These are phyloP conservation scores for Rhogogaster chlorosoma DNA, from an alignment of 2,888 invertebrate genomes.

Conservation along the genomic window DNA sequence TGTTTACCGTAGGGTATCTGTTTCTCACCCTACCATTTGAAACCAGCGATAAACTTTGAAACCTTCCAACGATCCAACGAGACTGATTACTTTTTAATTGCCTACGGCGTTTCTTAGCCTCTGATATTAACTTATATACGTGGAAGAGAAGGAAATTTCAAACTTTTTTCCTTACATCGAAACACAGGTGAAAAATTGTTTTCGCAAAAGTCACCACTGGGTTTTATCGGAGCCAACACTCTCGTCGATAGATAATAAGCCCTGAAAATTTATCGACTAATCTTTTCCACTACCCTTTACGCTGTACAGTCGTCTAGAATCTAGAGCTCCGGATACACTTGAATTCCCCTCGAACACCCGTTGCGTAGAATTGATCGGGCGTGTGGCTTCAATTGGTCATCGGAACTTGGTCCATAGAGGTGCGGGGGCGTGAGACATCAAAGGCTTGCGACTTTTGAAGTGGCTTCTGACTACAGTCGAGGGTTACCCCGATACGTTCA, in stretches of 20 bases:
- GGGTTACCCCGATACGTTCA: conserved; percentile 22
- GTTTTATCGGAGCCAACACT: neutral
- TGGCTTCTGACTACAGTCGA: conserved; percentile 28
- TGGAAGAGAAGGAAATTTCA: neutral
- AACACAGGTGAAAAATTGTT: neutral
- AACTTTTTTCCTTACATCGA: neutral
- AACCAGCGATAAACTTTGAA: conserved; percentile 40
- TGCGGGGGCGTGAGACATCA: conserved; percentile 37
- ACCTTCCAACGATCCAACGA: conserved; percentile 40
- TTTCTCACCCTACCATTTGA: conserved; percentile 29
- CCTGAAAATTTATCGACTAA: neutral
- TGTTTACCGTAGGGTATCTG: conserved; percentile 26
- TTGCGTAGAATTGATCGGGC: conserved; percentile 35
- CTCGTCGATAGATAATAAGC: neutral
- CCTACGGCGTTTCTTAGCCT: conserved; percentile 3
- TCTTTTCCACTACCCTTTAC: neutral
- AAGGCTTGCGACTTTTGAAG: conserved; percentile 46
- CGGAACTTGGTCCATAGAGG: neutral
- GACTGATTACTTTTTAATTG: conserved; percentile 47
- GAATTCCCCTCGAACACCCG: neutral
- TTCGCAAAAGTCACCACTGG: neutral
- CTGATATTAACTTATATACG: neutral
- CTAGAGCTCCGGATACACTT: neutral
- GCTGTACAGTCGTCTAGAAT: neutral
- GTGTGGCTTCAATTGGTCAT: conserved; percentile 43